Evolutionary conservation across 1,140 invertebrate genomes (phyloP), one percentile per base, ranked within the genome.

Genomic region (Cyclargus thomasi): DNA sequence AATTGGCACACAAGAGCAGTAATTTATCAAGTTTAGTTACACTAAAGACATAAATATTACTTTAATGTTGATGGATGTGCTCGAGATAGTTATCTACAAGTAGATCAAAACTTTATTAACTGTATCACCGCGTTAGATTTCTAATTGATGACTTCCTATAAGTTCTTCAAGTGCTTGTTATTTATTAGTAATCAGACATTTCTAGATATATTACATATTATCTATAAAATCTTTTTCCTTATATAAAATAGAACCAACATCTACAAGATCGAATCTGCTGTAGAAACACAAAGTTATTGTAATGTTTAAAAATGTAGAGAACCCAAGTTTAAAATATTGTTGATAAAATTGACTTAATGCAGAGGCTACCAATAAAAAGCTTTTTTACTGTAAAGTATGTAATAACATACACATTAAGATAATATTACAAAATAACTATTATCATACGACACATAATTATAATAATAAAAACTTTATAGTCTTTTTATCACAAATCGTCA

Each of bases 381-480:
- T 47, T 8, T 16, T 47, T 47, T 47, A 16, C 6, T 16, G 39
- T 47, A 47, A 47, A 47, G 39, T 47, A 47, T 47, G 6, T 47
- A 47, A 47, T 47, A 47, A 47, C 39, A 47, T 47, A 47, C 39
- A 47, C 39, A 47, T 47, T 16, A 47, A 47, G 39, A 47, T 47
- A 47, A 47, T 47, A 47, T 47, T 14, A 47, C 39, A 47, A 47
- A 47, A 47, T 47, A 47, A 47, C 39, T 47, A 47, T 47, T 47
- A 47, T 47, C 39, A 16, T 47, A 47, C 14, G 39, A 47, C 39
- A 47, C 39, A 47, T 47, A 47, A 47, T 47, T 47, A 47, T 47
- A 47, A 14, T 47, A 47, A 16, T 47, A 47, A 47, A 47, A 47
- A 16, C 39, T 47, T 47, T 47, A 47, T 47, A 47, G 39, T 47